Base-by-base conservation (phyloP, 2,797 vertebrate genomes). In the Denticeps clupeoides region DNA sequence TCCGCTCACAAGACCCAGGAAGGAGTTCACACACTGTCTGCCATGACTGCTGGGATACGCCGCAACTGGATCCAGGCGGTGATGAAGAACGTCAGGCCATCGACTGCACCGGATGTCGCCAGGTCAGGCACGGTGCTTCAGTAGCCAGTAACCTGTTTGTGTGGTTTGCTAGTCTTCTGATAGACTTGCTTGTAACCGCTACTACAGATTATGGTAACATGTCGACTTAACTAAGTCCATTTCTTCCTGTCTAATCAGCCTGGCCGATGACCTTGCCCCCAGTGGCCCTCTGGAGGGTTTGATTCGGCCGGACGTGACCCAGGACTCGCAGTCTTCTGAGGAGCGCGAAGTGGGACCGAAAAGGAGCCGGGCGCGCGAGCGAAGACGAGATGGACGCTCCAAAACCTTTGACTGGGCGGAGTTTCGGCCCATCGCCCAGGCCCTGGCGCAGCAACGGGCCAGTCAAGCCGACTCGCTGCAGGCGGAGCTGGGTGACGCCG, bases 321-420 rank as follows among this genome's bases (percentile, higher is more conserved):
- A 82, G 52, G 84, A 87, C 64, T 84, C 80, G 0, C 74, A 59
- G 4, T 81, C 78, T 11, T 84, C 82, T 0, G 82, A 82, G 49
- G 85, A 84, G 44, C 76, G 75, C 45, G 82, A 85, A 40, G 58
- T 56, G 0, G 74, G 74, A 2, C 37, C 67, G 46, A 53, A 66
- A 28, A 85, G 80, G 66, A 87, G 85, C 60, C 64, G 85, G 6
- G 83, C 74, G 0, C 70, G 79, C 0, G 84, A 87, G 18, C 78
- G 85, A 3, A 62, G 83, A 22, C 69, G 83, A 19, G 84, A 87
- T 42, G 85, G 84, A 6, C 77, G 85, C 15, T 86, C 84, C 1
- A 88, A 88, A 70, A 88, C 86, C 0, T 86, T 88, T 1, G 86
- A 88, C 71, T 88, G 86, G 84, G 84, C 86, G 0, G 85, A 84